These are phyloP conservation scores for Laticauda colubrina DNA, from an alignment of 2,113 vertebrate species.

Conservation along the genomic window DNA sequence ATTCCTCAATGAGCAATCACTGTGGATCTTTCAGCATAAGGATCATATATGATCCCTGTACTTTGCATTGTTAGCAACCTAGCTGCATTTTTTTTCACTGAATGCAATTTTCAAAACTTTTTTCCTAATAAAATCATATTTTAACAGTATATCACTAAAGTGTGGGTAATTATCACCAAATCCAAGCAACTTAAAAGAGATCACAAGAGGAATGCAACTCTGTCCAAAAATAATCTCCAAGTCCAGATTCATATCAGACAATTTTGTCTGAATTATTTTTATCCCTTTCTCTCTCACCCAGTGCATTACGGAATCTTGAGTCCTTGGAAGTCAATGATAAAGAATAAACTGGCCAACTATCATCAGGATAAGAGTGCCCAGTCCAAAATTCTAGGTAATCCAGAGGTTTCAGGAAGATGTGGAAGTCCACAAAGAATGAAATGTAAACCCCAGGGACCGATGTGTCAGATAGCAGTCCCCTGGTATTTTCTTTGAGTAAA, in stretches of 20 bases:
- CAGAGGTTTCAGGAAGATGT: not conserved
- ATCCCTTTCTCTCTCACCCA: not conserved
- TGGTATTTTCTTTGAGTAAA: not conserved
- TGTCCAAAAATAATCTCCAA: not conserved
- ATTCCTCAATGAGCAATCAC: not conserved
- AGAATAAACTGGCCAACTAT: not conserved
- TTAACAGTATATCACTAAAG: not conserved
- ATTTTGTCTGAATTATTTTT: not conserved
- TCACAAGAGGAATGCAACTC: not conserved
- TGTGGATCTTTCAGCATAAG: not conserved
- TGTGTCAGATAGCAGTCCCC: not conserved
- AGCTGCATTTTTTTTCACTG: not conserved
- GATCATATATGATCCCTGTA: not conserved
- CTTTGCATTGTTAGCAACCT: not conserved
- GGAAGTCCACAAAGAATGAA: not conserved
- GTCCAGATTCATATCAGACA: not conserved
- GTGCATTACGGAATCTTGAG: not conserved
- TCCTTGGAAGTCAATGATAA: not conserved
- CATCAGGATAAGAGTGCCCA: not conserved
- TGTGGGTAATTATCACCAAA: not conserved
- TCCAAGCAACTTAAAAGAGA: not conserved
- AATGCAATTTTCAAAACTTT: not conserved
- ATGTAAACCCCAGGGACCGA: not conserved
- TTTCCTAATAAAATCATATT: not conserved
- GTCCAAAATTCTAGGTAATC: not conserved